Base-by-base conservation (phyloP, 2,888 invertebrate genomes). In the Campoletis raptor region DNA sequence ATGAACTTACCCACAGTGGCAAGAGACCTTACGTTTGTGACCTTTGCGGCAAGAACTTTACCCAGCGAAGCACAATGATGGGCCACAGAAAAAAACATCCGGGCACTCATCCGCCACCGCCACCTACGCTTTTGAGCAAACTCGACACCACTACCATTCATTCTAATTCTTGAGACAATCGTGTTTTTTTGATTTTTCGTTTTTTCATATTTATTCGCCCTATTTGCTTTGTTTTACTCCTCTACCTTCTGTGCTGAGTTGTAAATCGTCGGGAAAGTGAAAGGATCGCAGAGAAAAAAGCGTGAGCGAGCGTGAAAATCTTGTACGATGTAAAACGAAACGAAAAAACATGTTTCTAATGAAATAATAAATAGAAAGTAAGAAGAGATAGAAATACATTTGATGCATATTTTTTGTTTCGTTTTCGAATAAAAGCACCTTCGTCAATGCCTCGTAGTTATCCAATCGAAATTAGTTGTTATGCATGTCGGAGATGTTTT, bases 11-110 rank as follows among this genome's bases (percentile, higher is more conserved):
- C 7, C 94, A 94, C 83, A 93, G 93, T 0, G 94, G 94, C 2
- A 93, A 93, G 42, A 83, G 95, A 81, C 92, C 93, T 0, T 92
- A 92, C 84, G 91, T 91, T 24, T 94, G 94, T 81, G 90, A 92
- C 78, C 88, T 91, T 2, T 94, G 94, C 85, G 94, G 92, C 48
- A 93, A 94, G 88, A 91, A 89, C 52, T 94, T 93, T 86, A 91
- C 92, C 4, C 92, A 92, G 64, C 80, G 83, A 0, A 81, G 77
- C 48, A 81, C 73, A 18, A 83, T 86, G 83, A 86, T 83, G 81
- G 67, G 77, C 3, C 83, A 86, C 61, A 83, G 86, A 18, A 77
- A 83, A 80, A 85, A 87, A 18, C 93, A 93, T 79, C 83, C 86
- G 2, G 86, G 86, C 18, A 83, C 48, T 78, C 86, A 86, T 86